Conservation (phyloP, 2,113 vertebrate genomes). For the Thermophis baileyi region DNA sequence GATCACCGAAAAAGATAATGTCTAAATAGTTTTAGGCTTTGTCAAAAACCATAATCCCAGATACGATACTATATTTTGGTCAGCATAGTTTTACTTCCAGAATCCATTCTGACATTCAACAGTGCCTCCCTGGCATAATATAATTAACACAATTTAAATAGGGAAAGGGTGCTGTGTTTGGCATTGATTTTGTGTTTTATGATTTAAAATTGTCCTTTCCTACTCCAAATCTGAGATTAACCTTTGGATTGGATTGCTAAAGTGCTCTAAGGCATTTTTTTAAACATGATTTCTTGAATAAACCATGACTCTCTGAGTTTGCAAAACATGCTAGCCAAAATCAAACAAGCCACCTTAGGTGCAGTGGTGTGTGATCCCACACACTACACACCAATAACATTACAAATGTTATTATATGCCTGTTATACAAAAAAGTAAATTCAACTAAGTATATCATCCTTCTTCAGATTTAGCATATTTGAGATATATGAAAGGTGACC, state of each 20-base stretch:
- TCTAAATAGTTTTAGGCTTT: neutral
- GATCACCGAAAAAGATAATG: neutral
- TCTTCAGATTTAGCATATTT: neutral
- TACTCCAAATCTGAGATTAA: neutral
- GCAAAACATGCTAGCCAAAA: neutral
- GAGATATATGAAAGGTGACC: neutral
- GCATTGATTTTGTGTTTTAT: neutral
- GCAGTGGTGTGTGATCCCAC: neutral
- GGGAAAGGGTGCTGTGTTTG: neutral
- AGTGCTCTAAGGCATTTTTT: neutral
- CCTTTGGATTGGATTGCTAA: neutral
- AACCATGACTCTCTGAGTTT: neutral
- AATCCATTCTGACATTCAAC: neutral
- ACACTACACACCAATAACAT: neutral
- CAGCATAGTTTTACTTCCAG: neutral
- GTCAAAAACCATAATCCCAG: neutral
- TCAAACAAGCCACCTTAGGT: neutral
- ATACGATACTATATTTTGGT: neutral
- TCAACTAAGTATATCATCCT: neutral
- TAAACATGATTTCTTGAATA: neutral
- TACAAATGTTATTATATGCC: neutral
- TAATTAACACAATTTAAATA: neutral
- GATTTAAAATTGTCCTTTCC: neutral
- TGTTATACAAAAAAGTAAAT: neutral
- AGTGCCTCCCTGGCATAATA: neutral